Evolutionary conservation across 1,140 invertebrate genomes (phyloP).

Genomic region (Lasaia peninsularis): DNA sequence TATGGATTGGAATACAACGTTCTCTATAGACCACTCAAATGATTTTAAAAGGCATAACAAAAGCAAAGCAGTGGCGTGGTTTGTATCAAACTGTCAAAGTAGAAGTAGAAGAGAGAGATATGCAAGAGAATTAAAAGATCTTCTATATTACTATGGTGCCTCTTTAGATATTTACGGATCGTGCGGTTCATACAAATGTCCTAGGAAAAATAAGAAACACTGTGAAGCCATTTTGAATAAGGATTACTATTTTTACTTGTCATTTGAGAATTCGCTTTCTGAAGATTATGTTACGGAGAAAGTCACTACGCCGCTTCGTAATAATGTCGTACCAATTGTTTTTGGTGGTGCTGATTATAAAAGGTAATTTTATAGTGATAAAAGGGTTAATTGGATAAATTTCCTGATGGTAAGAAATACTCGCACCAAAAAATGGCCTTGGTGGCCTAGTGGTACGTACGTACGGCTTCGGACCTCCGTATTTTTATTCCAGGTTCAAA

Average conservation of each 20-base stretch:
- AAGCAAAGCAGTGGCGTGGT: slow-evolving; percentile 79
- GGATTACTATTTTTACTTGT: slow-evolving; percentile 82
- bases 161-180: slow-evolving; percentile 82
- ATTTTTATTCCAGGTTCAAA: no score
- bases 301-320: slow-evolving; percentile 71
- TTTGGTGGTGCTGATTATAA: slow-evolving; percentile 40
- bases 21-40: slow-evolving; percentile 24
- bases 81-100: slow-evolving; percentile 82
- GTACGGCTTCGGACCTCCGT: no score
- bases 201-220: slow-evolving; percentile 28
- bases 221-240: slow-evolving; percentile 67
- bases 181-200: slow-evolving; percentile 75
- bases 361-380: slow-evolving; percentile 54
- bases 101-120: slow-evolving; percentile 73
- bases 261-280: slow-evolving; percentile 82
- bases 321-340: slow-evolving; percentile 72
- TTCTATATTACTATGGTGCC: slow-evolving; percentile 24
- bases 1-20: slow-evolving; percentile 43
- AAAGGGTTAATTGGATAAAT: no score
- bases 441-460: no score
- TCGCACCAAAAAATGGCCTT: neutral
- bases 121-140: slow-evolving; percentile 75
- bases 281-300: slow-evolving; percentile 83
- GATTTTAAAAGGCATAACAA: slow-evolving; percentile 39
- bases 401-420: no score